phyloP scores from a whole-genome alignment of 2,888 invertebrate species.

The Campopleginae sp. region DNA sequence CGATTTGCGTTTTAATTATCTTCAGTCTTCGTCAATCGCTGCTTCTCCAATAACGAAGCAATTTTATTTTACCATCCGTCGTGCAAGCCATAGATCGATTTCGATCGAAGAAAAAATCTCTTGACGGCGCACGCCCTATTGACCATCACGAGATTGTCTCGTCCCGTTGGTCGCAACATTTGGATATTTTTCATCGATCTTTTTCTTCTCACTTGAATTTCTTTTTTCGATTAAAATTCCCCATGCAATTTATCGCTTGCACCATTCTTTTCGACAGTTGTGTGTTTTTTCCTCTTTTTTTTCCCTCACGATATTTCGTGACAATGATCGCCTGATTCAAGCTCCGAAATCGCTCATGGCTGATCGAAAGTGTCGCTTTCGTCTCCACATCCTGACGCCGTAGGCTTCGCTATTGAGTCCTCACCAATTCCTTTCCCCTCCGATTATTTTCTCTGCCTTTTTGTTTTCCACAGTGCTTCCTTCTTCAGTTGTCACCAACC shows the following conservation, averaged over 20 bases:
- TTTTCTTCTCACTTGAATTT: background rate
- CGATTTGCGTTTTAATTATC: background rate
- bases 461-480: background rate
- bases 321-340: constrained; percentile 6
- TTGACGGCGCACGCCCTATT: background rate
- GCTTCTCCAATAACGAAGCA: background rate
- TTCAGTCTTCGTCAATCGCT: background rate
- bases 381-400: constrained; percentile 37
- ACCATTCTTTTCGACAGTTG: background rate
- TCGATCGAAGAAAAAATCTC: constrained; percentile 14
- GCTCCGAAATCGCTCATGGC: constrained; percentile 8
- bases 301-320: background rate
- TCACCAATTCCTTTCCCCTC: background rate
- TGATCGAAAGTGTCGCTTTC: constrained; percentile 47
- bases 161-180: constrained; percentile 21
- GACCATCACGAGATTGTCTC: constrained; percentile 5
- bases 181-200: constrained; percentile 9
- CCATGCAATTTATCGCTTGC: background rate
- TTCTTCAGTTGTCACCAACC: constrained; percentile 6
- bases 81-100: constrained; percentile 9
- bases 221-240: background rate
- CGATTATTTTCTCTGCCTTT: background rate
- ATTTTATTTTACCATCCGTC: constrained; percentile 17
- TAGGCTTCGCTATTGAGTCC: background rate
- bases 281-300: background rate